phyloP scores from a whole-genome alignment of 2,888 invertebrate genomes.

The Caenorhabditis sp. region DNA sequence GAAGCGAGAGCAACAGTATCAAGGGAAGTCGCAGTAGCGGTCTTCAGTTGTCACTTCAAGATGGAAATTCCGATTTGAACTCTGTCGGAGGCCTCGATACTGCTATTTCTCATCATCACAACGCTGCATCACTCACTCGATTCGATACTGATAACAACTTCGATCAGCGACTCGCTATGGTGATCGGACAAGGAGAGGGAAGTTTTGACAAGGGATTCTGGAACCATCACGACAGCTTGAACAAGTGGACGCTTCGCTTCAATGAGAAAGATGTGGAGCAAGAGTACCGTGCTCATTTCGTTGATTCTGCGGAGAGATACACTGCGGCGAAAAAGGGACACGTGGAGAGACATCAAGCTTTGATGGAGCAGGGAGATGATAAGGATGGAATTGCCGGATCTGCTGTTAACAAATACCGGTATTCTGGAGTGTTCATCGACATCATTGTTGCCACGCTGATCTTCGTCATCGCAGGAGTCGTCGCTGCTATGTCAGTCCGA shows the following conservation, averaged over 20 bases:
- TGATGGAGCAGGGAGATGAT: slow-evolving; percentile 48
- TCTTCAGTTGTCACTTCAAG: slow-evolving; percentile 73
- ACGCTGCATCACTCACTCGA: slow-evolving; percentile 80
- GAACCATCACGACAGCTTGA: slow-evolving; percentile 86
- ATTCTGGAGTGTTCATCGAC: slow-evolving; percentile 85
- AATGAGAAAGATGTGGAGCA: slow-evolving; percentile 85
- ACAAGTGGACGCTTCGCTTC: slow-evolving; percentile 90
- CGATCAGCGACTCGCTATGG: slow-evolving; percentile 80
- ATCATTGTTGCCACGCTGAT: slow-evolving; percentile 90
- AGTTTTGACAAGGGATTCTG: slow-evolving; percentile 75
- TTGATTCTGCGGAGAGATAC: slow-evolving; percentile 77
- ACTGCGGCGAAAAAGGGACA: slow-evolving; percentile 59
- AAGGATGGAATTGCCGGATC: slow-evolving; percentile 19
- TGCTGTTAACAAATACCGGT: slow-evolving; percentile 69
- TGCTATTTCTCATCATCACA: slow-evolving; percentile 83
- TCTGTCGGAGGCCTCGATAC: slow-evolving; percentile 82
- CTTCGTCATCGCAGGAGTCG: slow-evolving; percentile 81
- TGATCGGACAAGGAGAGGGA: slow-evolving; percentile 74
- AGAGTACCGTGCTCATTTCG: slow-evolving; percentile 82
- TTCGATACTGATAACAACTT: slow-evolving; percentile 83
- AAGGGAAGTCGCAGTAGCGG: slow-evolving; percentile 81
- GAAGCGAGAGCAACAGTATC: slow-evolving; percentile 79
- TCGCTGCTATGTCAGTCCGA: slow-evolving; percentile 65
- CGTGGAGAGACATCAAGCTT: slow-evolving; percentile 72
- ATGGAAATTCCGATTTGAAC: slow-evolving; percentile 79